Conservation (phyloP, 2,888 invertebrate genomes). For the Lasioglossum leucozonium region DNA sequence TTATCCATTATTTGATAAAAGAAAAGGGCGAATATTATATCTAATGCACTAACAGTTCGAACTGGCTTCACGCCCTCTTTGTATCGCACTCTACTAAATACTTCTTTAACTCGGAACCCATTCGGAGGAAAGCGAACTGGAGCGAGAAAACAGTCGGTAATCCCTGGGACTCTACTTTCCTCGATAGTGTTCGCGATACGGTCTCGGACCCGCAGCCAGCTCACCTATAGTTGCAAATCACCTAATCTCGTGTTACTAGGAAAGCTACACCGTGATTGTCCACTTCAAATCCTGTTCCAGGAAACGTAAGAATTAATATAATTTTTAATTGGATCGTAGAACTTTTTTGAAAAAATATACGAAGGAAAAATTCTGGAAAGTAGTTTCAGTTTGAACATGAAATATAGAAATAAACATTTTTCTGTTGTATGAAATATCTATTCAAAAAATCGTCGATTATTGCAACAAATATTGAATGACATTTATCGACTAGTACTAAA, state of each 20-base stretch:
- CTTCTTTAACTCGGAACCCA: background rate
- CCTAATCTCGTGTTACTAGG: background rate
- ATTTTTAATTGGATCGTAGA: too few species aligned
- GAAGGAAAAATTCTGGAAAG: too few species aligned
- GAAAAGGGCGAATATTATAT: background rate
- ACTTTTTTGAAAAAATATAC: too few species aligned
- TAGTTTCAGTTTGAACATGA: too few species aligned
- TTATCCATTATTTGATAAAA: background rate
- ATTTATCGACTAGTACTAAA: too few species aligned
- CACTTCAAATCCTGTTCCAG: background rate
- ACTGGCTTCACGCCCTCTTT: background rate
- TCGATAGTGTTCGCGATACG: constrained; percentile 1
- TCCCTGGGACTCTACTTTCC: background rate
- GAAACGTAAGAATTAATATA: background rate
- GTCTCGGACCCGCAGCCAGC: background rate
- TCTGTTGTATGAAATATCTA: too few species aligned
- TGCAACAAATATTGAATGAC: too few species aligned
- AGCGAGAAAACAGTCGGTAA: constrained; percentile 7
- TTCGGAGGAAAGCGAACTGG: background rate
- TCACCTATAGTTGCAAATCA: background rate
- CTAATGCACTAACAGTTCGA: background rate
- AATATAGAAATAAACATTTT: too few species aligned
- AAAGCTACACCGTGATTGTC: background rate
- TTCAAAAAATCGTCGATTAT: too few species aligned
- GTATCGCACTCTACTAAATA: background rate